Evolutionary conservation across 2,113 vertebrate species (phyloP).

Genomic region (Colius striatus): DNA sequence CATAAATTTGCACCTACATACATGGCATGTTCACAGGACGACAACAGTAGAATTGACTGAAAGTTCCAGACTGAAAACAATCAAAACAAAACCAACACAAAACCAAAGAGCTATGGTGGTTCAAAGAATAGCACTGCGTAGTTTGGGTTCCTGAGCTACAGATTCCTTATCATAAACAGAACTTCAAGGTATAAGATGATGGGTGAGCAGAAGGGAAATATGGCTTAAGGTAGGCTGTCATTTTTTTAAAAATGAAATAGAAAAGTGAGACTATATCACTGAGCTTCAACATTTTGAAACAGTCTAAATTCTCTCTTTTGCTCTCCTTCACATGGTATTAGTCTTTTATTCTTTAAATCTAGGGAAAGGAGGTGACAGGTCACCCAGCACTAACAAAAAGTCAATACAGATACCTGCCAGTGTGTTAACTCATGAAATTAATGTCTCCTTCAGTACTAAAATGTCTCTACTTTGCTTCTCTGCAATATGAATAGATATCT

Average conservation of each 20-base stretch:
- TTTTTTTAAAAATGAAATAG: neutral
- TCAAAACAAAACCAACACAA: neutral
- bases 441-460: slow-evolving; percentile 4
- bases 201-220: neutral
- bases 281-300: neutral
- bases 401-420: neutral
- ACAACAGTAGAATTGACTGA: neutral
- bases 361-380: neutral
- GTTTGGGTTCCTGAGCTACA: neutral
- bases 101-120: neutral
- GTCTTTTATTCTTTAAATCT: neutral
- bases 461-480: neutral
- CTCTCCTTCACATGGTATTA: neutral
- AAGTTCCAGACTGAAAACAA: neutral
- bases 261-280: neutral
- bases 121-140: neutral
- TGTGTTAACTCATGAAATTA: slow-evolving; percentile 46
- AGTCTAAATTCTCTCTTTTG: neutral
- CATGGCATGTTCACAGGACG: rapidly evolving
- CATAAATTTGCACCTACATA: neutral
- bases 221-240: neutral
- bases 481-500: slow-evolving; percentile 9
- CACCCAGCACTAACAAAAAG: neutral
- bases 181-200: neutral
- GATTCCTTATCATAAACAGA: neutral